These are phyloP conservation scores for Dorcus hopei DNA, from an alignment of 2,888 invertebrate genomes.

Conservation along the genomic window DNA sequence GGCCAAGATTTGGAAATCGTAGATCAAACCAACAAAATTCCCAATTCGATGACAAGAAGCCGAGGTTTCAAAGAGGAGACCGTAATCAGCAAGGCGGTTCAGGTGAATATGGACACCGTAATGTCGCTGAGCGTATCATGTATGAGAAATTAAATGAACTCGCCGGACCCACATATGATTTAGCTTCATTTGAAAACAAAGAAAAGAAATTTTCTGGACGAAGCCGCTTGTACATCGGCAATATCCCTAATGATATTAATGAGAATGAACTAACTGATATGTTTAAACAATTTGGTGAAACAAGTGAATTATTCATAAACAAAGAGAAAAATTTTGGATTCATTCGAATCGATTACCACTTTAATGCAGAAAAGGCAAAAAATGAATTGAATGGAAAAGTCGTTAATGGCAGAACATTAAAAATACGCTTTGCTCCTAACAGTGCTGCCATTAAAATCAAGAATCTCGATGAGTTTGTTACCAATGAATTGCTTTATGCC, in stretches of 20 bases:
- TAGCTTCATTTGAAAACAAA: constrained; percentile 67
- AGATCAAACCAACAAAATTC: constrained; percentile 8
- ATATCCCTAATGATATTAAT: constrained; percentile 81
- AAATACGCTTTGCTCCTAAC: constrained; percentile 94
- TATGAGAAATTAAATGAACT: constrained; percentile 70
- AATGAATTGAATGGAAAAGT: constrained; percentile 86
- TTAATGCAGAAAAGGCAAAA: constrained; percentile 92
- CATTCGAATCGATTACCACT: constrained; percentile 88
- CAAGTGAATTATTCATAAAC: constrained; percentile 88
- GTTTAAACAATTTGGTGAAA: constrained; percentile 87
- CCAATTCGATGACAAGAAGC: background rate
- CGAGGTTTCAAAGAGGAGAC: background rate
- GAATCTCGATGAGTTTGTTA: constrained; percentile 88
- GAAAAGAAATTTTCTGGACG: constrained; percentile 89
- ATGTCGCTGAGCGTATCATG: constrained; percentile 37
- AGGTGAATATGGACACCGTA: constrained; percentile 8
- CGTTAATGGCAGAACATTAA: constrained; percentile 79
- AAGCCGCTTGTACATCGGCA: constrained; percentile 90
- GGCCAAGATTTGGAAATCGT: constrained; percentile 14
- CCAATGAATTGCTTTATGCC: constrained; percentile 89
- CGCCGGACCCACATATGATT: constrained; percentile 72
- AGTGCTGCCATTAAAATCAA: constrained; percentile 89
- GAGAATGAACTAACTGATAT: constrained; percentile 86
- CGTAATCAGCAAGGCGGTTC: background rate
- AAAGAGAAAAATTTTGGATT: constrained; percentile 97